A percentile compares a stretch with the other conserved stretches of the same genome.
phyloP scores from a whole-genome alignment of 2,888 invertebrate genomes.

The Dynastes tityus region DNA sequence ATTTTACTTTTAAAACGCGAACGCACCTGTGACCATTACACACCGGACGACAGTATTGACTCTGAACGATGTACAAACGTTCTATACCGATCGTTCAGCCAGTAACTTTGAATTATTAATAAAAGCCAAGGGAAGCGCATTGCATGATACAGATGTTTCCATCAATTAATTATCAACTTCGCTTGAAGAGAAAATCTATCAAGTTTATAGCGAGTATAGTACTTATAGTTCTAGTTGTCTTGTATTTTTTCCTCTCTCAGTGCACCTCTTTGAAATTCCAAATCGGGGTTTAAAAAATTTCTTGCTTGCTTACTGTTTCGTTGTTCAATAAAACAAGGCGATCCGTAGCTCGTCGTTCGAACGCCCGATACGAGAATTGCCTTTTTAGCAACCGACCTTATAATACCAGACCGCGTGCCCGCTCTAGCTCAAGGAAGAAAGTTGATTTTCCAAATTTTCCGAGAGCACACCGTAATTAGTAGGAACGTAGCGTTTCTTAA shows the following conservation, averaged over 20 bases:
- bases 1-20: conserved; percentile 29
- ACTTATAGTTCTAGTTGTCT: conserved; percentile 1
- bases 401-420: conserved; percentile 21
- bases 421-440: conserved; percentile 19
- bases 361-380: conserved; percentile 32
- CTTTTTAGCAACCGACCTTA: conserved; percentile 32
- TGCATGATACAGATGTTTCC: conserved; percentile 46
- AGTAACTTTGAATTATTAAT: conserved; percentile 43
- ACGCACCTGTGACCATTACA: conserved; percentile 30
- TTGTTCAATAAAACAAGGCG: conserved; percentile 26
- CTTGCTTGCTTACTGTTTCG: conserved; percentile 37
- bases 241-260: conserved; percentile 25
- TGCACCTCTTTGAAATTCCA: conserved; percentile 45
- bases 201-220: conserved; percentile 22
- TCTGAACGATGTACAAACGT: conserved; percentile 8
- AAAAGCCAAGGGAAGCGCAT: conserved; percentile 34
- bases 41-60: conserved; percentile 1
- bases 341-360: conserved; percentile 7
- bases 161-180: conserved; percentile 43
- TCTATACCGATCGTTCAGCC: conserved; percentile 12
- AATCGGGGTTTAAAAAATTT: conserved; percentile 38
- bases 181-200: conserved; percentile 34
- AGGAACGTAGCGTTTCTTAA: conserved; percentile 15
- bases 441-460: conserved; percentile 43
- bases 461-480: not conserved